Percentiles rank a stretch among this genome's conserved stretches.
Evolutionary conservation across 1,140 invertebrate species (phyloP).

Genomic region (Trichonephila inaurata): DNA sequence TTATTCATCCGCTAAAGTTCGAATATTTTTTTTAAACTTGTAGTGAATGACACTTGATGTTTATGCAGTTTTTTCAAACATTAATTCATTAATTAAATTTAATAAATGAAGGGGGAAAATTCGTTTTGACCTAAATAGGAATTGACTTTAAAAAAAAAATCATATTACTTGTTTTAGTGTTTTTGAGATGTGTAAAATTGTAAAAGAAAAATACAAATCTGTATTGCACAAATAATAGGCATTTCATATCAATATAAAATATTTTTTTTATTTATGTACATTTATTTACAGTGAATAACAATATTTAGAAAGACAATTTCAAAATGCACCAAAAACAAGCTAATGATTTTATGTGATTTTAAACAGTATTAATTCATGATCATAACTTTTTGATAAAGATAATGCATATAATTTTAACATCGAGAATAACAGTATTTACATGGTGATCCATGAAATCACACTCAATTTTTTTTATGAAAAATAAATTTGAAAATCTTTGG

Average conservation of each 20-base stretch:
- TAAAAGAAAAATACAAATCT: too few species aligned
- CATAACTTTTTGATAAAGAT: background rate
- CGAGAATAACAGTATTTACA: background rate
- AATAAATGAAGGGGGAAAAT: too few species aligned
- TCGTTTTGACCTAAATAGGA: too few species aligned
- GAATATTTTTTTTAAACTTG: too few species aligned
- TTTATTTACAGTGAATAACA: conserved; percentile 45
- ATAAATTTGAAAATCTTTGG: background rate
- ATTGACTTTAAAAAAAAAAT: too few species aligned
- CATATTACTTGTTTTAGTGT: too few species aligned
- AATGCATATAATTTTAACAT: conserved; percentile 40
- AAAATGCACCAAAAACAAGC: conserved; percentile 4
- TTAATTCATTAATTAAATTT: too few species aligned
- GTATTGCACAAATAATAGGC: too few species aligned
- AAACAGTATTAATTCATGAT: background rate
- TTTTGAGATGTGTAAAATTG: too few species aligned
- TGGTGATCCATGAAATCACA: background rate
- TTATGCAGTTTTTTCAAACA: too few species aligned
- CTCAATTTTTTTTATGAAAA: background rate
- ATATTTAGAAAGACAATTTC: conserved; percentile 41
- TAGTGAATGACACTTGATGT: too few species aligned
- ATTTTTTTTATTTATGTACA: conserved; percentile 49
- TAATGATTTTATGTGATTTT: conserved; percentile 31
- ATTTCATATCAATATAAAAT: conserved; percentile 26
- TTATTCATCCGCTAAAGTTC: too few species aligned